phyloP scores from a whole-genome alignment of 2,113 vertebrate species.

The Tylochromis polylepis region DNA sequence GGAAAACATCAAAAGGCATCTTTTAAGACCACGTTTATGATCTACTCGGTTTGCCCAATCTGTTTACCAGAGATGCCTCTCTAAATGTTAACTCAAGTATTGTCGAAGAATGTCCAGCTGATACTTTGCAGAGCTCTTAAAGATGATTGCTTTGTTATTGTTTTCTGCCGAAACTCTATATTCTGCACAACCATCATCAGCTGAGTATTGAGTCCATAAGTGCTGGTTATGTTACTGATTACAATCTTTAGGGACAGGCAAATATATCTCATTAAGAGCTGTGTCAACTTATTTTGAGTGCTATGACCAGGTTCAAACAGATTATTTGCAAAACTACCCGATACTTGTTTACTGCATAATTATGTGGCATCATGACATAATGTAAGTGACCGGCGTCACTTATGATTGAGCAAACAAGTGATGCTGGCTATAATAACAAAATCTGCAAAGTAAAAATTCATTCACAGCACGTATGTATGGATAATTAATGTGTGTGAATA shows the following conservation, averaged over 20 bases:
- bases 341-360: background rate
- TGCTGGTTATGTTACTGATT: background rate
- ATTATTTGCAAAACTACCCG: background rate
- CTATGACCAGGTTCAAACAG: background rate
- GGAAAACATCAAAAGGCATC: conserved; percentile 54
- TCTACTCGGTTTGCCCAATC: conserved; percentile 37
- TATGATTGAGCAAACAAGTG: background rate
- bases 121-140: background rate
- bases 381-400: background rate
- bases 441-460: background rate
- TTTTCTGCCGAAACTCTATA: background rate
- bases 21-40: conserved; percentile 55
- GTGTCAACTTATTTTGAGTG: background rate
- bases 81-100: conserved; percentile 31
- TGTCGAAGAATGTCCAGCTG: background rate
- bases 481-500: background rate
- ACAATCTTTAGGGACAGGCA: background rate
- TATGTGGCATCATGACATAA: background rate
- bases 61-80: conserved; percentile 29
- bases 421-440: background rate
- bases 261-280: background rate
- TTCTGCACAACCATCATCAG: background rate
- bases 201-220: background rate
- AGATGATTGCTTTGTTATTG: background rate
- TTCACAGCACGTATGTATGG: background rate